These are phyloP conservation scores for Chelonia mydas DNA, from an alignment of 2,797 vertebrate species.

Conservation along the genomic window DNA sequence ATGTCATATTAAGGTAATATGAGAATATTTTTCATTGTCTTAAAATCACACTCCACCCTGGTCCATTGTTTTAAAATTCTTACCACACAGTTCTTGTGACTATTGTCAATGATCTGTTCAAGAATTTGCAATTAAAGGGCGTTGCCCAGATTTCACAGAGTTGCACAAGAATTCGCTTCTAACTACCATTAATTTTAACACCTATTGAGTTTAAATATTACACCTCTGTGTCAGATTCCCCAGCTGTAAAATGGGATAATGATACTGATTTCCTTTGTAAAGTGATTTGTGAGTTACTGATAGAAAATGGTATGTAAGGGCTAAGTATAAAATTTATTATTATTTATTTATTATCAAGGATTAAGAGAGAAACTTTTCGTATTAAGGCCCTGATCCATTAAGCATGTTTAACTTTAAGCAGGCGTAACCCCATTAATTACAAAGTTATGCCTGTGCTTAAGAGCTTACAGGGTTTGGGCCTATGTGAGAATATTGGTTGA, in stretches of 20 bases:
- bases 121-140: not conserved
- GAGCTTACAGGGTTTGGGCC: not conserved
- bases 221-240: not conserved
- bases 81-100: fast-evolving
- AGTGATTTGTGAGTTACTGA: not conserved
- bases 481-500: fast-evolving
- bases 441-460: fast-evolving
- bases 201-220: not conserved
- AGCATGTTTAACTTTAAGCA: fast-evolving
- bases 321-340: fast-evolving
- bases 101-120: not conserved
- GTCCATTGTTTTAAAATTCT: not conserved
- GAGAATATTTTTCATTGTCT: slow-evolving; percentile 9
- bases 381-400: not conserved
- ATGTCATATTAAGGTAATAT: not conserved
- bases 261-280: not conserved
- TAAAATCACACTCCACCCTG: not conserved
- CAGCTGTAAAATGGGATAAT: not conserved
- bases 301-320: not conserved
- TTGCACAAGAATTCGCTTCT: not conserved
- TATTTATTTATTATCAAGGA: not conserved
- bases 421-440: fast-evolving
- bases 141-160: not conserved
- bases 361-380: not conserved
- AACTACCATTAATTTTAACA: not conserved